Evolutionary conservation across 2,113 vertebrate genomes (phyloP).

Genomic region (Oenanthe melanoleuca): DNA sequence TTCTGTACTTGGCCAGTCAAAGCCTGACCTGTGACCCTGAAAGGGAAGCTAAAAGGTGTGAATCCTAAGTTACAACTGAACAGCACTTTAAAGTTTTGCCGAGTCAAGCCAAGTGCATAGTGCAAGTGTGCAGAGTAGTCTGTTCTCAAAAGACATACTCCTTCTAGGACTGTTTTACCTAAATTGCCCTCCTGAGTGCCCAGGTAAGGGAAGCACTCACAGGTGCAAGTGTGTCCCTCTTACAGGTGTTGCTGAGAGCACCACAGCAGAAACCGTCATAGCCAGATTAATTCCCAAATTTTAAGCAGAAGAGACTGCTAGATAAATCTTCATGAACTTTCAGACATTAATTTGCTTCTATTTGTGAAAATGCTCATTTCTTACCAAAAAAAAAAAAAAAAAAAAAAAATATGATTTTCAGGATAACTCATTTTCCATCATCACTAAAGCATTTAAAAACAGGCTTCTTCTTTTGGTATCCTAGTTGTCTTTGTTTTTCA

Average conservation of each 20-base stretch:
- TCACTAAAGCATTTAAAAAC: not conserved
- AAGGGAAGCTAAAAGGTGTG: not conserved
- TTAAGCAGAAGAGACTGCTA: not conserved
- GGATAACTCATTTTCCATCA: not conserved
- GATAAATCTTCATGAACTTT: not conserved
- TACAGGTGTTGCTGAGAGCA: accelerated
- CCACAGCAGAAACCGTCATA: not conserved
- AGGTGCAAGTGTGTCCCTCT: not conserved
- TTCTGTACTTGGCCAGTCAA: not conserved
- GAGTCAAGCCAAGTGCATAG: not conserved
- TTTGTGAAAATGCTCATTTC: not conserved
- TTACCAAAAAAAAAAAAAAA: not conserved
- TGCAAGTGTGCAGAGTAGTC: not conserved
- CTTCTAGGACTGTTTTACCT: not conserved
- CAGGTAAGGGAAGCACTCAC: not conserved
- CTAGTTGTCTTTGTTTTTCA: not conserved
- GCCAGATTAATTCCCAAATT: not conserved
- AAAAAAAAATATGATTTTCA: not conserved
- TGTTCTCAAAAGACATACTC: not conserved
- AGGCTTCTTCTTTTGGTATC: not conserved
- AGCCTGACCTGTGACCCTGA: not conserved
- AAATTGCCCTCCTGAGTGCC: not conserved
- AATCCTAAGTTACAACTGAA: not conserved
- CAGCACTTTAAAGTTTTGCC: not conserved
- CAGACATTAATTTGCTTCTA: not conserved